Evolutionary conservation across 1,140 invertebrate species (phyloP).

Genomic region (Drosophila ananassae): DNA sequence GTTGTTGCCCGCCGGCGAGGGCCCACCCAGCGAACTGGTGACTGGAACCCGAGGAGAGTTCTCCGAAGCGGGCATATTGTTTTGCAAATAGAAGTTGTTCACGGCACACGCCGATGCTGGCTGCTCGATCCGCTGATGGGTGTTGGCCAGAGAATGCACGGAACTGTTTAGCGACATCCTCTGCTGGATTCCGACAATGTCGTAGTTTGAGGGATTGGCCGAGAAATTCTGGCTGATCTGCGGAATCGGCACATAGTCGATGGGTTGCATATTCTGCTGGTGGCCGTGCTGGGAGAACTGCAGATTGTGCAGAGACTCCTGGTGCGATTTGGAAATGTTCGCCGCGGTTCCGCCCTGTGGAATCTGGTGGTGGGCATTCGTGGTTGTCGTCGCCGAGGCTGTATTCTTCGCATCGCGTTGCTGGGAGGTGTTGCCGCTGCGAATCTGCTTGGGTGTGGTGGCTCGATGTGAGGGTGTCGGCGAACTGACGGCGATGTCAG

Average conservation of each 20-base stretch:
- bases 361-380: conserved; percentile 84
- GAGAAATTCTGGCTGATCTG: conserved; percentile 84
- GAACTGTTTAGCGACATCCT: conserved; percentile 84
- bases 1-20: conserved; percentile 57
- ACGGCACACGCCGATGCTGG: conserved; percentile 86
- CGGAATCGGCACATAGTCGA: conserved; percentile 82
- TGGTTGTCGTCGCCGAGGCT: conserved; percentile 49
- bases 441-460: conserved; percentile 78
- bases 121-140: conserved; percentile 85
- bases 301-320: conserved; percentile 69
- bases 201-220: conserved; percentile 85
- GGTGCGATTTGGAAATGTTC: conserved; percentile 68
- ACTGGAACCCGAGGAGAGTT: conserved; percentile 65
- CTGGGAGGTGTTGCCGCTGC: conserved; percentile 76
- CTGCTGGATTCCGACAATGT: conserved; percentile 85
- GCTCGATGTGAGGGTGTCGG: conserved; percentile 64
- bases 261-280: conserved; percentile 84
- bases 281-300: conserved; percentile 83
- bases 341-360: conserved; percentile 71
- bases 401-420: conserved; percentile 68
- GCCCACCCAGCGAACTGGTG: conserved; percentile 55
- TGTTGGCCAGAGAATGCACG: conserved; percentile 80
- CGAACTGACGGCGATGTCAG: conserved; percentile 63
- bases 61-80: conserved; percentile 82
- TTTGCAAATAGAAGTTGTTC: conserved; percentile 88